Evolutionary conservation across 2,888 invertebrate genomes (phyloP).

Genomic region (Dexiosoma caninum): DNA sequence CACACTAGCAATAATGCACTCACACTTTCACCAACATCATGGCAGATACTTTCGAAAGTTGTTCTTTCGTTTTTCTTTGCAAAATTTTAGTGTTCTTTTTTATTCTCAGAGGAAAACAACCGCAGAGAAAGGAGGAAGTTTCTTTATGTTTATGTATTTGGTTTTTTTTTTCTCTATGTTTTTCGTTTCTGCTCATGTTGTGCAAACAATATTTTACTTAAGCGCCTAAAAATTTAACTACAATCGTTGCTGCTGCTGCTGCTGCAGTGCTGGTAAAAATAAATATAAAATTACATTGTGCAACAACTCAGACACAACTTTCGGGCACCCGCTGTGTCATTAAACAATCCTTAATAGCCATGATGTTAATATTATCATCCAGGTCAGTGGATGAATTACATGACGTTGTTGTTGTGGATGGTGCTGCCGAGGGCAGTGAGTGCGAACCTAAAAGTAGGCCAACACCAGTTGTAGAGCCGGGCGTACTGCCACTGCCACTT

Average conservation of each 20-base stretch:
- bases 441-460: constrained; percentile 70
- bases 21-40: constrained; percentile 32
- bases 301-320: constrained; percentile 86
- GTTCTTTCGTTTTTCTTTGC: constrained; percentile 19
- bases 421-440: constrained; percentile 65
- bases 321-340: constrained; percentile 92
- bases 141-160: neutral
- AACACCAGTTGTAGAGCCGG: constrained; percentile 68
- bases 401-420: constrained; percentile 72
- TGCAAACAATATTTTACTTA: constrained; percentile 40
- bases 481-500: constrained; percentile 67
- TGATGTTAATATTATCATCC: constrained; percentile 84
- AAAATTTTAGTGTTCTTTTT: neutral
- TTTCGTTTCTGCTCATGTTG: constrained; percentile 8
- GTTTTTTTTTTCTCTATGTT: no score
- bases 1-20: neutral
- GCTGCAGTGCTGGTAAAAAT: constrained; percentile 30
- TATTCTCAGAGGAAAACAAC: neutral
- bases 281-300: constrained; percentile 42
- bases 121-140: neutral
- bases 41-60: constrained; percentile 29
- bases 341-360: constrained; percentile 91
- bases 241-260: neutral
- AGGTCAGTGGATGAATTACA: constrained; percentile 76
- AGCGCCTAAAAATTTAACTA: constrained; percentile 40